A percentile compares a stretch with the other conserved stretches of the same genome.
These are phyloP conservation scores for Pomacea maculata DNA, from an alignment of 1,140 invertebrate species.

Conservation along the genomic window DNA sequence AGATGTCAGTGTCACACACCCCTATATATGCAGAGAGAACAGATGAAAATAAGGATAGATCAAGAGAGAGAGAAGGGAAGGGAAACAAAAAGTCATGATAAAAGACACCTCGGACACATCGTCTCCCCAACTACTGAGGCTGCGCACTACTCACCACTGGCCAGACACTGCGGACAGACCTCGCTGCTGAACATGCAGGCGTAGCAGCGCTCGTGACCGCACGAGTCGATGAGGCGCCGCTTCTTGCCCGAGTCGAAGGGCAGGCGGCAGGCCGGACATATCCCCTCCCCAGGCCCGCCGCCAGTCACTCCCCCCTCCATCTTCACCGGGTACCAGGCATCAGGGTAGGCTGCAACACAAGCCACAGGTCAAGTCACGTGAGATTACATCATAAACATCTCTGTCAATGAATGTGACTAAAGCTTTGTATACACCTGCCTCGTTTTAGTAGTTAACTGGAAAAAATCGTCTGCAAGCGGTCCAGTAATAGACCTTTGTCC, in stretches of 20 bases:
- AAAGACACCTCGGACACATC: no score
- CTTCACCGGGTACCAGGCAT: constrained; percentile 17
- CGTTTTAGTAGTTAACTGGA: no score
- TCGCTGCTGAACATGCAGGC: constrained; percentile 92
- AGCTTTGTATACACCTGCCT: no score
- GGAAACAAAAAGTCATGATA: no score
- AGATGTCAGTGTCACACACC: no score
- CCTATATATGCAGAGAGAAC: no score
- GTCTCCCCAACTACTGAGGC: no score
- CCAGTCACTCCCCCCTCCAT: constrained; percentile 18
- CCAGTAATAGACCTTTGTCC: no score
- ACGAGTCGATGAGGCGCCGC: constrained; percentile 90
- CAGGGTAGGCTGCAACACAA: constrained; percentile 5
- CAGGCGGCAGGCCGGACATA: constrained; percentile 73
- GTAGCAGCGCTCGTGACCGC: constrained; percentile 93
- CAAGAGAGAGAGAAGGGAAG: no score
- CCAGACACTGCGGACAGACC: constrained; percentile 84
- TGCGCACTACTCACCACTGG: constrained; percentile 27
- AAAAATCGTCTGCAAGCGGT: no score
- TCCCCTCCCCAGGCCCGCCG: constrained; percentile 17
- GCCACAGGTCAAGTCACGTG: neutral
- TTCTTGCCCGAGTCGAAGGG: constrained; percentile 95
- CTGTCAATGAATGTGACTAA: no score
- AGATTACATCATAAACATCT: neutral
- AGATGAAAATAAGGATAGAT: no score